Conservation (phyloP, 2,888 invertebrate genomes). For the Agonopterix subpropinquella region DNA sequence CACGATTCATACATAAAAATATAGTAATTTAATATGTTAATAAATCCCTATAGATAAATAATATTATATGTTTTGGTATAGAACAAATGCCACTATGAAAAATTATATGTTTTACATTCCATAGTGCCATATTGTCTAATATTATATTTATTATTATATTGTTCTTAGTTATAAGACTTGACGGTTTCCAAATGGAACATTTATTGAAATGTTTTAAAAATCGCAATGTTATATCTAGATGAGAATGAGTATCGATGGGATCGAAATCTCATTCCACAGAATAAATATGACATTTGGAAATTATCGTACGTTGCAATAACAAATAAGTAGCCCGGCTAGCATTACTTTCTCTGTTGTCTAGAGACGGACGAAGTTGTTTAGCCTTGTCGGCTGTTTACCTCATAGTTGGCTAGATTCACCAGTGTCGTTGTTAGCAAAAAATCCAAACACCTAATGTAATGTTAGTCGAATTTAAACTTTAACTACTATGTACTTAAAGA, state of each 20-base stretch:
- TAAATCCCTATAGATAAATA: neutral
- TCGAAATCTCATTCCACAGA: neutral
- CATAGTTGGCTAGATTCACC: no score
- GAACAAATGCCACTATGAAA: conserved; percentile 53
- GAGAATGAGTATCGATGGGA: no score
- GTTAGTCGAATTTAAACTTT: no score
- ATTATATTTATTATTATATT: conserved; percentile 1
- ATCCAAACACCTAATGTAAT: no score
- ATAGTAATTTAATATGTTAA: neutral
- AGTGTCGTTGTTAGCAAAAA: no score
- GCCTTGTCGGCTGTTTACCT: no score
- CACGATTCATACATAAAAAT: no score
- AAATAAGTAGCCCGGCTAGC: neutral
- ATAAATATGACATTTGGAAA: conserved; percentile 2
- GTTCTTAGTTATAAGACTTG: conserved; percentile 1
- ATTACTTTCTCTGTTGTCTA: no score
- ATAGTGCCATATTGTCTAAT: conserved; percentile 55
- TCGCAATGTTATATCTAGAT: neutral
- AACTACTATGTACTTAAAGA: no score
- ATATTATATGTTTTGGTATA: conserved; percentile 11
- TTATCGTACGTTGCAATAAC: neutral
- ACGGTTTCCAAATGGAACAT: neutral
- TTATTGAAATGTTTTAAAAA: neutral
- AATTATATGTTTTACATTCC: conserved; percentile 66
- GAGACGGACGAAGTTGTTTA: no score